Percentiles rank a stretch among this genome's conserved stretches.
Conservation (phyloP, 1,140 invertebrate species). For the Penaeus japonicus region DNA sequence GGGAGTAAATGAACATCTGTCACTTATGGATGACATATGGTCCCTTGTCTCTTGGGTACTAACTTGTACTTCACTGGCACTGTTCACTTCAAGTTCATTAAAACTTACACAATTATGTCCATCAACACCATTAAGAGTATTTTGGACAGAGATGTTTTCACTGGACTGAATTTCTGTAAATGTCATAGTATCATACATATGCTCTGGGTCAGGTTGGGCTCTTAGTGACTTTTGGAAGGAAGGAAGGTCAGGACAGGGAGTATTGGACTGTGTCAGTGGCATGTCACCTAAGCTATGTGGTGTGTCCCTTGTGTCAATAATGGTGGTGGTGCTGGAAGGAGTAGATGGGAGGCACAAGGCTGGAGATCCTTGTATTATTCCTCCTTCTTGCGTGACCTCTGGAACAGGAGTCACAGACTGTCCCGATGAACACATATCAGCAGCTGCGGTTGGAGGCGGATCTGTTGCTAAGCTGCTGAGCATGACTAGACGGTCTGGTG, state of each 20-base stretch:
- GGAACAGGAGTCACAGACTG: neutral
- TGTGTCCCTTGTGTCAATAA: neutral
- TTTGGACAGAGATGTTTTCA: neutral
- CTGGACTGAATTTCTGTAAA: neutral
- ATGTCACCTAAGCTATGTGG: slow-evolving; percentile 24
- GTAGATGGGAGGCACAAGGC: slow-evolving; percentile 27
- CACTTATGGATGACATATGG: neutral
- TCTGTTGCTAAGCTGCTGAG: slow-evolving; percentile 60
- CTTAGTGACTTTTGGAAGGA: neutral
- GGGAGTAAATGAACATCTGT: neutral
- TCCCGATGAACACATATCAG: neutral
- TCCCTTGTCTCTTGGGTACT: neutral
- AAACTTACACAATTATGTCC: slow-evolving; percentile 31
- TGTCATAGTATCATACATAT: no score
- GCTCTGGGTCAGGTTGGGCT: neutral
- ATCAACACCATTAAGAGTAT: slow-evolving; percentile 21
- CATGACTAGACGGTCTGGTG: slow-evolving; percentile 60
- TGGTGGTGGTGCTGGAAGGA: slow-evolving; percentile 6
- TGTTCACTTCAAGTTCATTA: slow-evolving; percentile 24
- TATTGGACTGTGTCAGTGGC: slow-evolving; percentile 23
- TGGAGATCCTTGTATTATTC: slow-evolving; percentile 8
- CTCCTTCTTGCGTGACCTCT: neutral
- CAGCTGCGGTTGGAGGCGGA: neutral
- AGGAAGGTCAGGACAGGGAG: neutral
- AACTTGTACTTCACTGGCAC: slow-evolving; percentile 41